Conservation (phyloP, 1,140 invertebrate genomes). For the Oedothorax gibbosus region DNA sequence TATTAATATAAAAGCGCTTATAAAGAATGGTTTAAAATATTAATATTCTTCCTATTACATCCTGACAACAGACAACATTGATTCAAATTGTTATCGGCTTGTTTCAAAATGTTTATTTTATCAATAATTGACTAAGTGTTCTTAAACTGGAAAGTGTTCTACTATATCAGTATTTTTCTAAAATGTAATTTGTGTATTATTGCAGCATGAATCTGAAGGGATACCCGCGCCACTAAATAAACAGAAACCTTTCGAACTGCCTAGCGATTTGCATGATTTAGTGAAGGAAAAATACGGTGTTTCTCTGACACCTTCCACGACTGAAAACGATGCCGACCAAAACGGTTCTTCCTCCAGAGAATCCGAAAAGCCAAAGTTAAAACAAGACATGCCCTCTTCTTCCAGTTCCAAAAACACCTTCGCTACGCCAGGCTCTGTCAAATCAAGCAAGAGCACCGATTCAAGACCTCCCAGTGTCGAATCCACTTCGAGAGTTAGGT, state of each 20-base stretch:
- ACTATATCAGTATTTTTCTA: neutral
- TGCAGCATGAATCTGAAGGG: constrained; percentile 81
- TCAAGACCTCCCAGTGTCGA: constrained; percentile 14
- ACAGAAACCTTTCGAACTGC: constrained; percentile 77
- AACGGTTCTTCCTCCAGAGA: constrained; percentile 4
- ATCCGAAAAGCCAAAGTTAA: constrained; percentile 33
- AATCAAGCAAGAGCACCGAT: constrained; percentile 33
- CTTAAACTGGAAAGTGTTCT: neutral
- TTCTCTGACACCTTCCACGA: neutral
- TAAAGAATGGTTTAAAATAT: neutral
- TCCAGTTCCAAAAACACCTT: constrained; percentile 15
- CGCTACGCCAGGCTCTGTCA: constrained; percentile 11
- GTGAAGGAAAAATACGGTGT: constrained; percentile 73
- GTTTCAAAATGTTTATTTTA: neutral
- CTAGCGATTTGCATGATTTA: constrained; percentile 69
- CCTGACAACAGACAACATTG: neutral
- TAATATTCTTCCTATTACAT: neutral
- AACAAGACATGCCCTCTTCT: constrained; percentile 8
- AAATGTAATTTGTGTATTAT: constrained; percentile 29
- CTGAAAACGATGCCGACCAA: constrained; percentile 6
- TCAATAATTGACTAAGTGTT: neutral
- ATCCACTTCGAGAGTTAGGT: constrained; percentile 8
- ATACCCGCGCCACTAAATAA: constrained; percentile 80
- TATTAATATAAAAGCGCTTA: too few relatives aligned
- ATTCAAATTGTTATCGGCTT: neutral